Evolutionary conservation across 2,797 vertebrate genomes (phyloP), one percentile per base, ranked within the genome.

Genomic region (Sebastolobus alascanus): DNA sequence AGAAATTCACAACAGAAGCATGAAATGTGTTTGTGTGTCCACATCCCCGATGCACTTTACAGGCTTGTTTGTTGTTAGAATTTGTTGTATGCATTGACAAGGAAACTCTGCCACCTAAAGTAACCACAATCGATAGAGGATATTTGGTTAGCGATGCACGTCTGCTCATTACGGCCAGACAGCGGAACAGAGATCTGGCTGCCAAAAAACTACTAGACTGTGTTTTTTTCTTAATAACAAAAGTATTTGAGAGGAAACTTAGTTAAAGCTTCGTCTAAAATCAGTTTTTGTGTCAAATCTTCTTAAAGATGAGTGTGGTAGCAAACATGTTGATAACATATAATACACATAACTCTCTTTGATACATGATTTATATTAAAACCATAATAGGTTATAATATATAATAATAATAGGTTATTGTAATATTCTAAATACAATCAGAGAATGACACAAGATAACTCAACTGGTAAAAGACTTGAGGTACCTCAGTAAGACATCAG

Each of bases 61-160:
- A 38, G 70, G 40, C 37, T 77, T 10, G 27, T 86, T 86, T 80
- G 73, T 77, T 71, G 58, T 75, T 79, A 35, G 40, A 76, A 55
- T 79, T 87, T 50, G 68, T 27, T 68, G 77, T 72, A 25, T 77
- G 68, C 50, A 83, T 43, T 22, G 78, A 89, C 71, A 61, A 74
- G 66, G 18, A 84, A 64, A 83, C 80, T 68, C 55, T 66, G 80
- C 70, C 74, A 72, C 69, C 43, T 59, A 81, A 20, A 54, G 20
- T 10, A 54, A 87, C 79, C 77, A 84, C 75, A 78, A 87, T 84
- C 85, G 56, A 81, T 81, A 37, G 55, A 75, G 43, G 38, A 70
- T 59, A 84, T 87, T 52, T 83, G 64, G 73, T 71, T 72, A 63
- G 66, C 6, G 8, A 69, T 63, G 73, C 75, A 65, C 52, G 68